phyloP scores from a whole-genome alignment of 2,888 invertebrate species.

The Folsomia candida region DNA sequence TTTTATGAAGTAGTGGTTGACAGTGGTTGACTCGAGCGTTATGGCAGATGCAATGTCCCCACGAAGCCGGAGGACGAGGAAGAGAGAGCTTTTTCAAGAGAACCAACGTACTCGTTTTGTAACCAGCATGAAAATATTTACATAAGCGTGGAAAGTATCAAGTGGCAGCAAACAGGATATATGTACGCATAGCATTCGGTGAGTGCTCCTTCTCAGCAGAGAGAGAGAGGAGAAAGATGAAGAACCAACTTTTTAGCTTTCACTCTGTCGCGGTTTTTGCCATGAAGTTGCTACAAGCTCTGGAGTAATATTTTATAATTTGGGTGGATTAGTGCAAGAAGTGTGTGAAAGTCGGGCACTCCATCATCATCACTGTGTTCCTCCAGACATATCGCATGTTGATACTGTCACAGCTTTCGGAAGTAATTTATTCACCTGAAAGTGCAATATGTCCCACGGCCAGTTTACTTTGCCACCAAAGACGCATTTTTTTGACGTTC shows the following conservation, averaged over 20 bases:
- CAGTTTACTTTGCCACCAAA: background rate
- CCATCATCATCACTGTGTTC: conserved; percentile 18
- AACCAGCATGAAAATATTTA: too few relatives aligned
- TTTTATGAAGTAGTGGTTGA: background rate
- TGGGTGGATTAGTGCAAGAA: conserved; percentile 15
- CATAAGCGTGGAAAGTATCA: too few relatives aligned
- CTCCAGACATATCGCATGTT: conserved; percentile 17
- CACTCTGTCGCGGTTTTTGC: background rate
- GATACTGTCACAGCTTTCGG: conserved; percentile 21
- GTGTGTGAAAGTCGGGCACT: conserved; percentile 11
- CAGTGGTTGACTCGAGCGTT: too few relatives aligned
- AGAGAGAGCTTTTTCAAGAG: too few relatives aligned
- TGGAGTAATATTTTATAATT: conserved; percentile 18
- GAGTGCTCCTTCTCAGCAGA: too few relatives aligned
- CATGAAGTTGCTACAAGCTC: background rate
- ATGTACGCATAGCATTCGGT: too few relatives aligned
- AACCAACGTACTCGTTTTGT: too few relatives aligned
- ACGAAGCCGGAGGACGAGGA: too few relatives aligned
- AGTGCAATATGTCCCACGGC: background rate
- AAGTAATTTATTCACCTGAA: conserved; percentile 20
- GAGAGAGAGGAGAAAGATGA: background rate
- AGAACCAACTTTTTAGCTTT: background rate
- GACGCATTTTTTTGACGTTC: background rate
- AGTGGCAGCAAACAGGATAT: too few relatives aligned
- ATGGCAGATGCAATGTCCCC: too few relatives aligned